These are phyloP conservation scores for Ochropacha duplaris DNA, from an alignment of 2,888 invertebrate species.

Conservation along the genomic window DNA sequence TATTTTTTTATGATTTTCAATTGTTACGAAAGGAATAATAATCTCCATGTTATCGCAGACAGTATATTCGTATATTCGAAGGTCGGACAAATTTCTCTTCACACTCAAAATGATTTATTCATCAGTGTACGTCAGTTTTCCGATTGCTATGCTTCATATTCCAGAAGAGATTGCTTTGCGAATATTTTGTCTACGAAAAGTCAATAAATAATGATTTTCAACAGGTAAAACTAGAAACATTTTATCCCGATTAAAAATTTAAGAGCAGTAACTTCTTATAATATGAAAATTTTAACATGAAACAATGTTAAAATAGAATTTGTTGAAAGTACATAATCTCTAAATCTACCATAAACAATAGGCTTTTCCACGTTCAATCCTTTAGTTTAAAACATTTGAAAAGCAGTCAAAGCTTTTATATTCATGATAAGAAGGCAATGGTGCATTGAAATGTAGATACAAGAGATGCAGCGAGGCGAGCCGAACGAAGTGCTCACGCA, in stretches of 20 bases:
- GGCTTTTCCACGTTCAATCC: not conserved
- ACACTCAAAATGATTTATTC: slow-evolving; percentile 42
- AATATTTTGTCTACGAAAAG: not conserved
- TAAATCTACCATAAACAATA: not conserved
- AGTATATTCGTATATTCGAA: slow-evolving; percentile 25
- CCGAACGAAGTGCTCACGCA: slow-evolving; percentile 23
- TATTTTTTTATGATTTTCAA: slow-evolving; percentile 13
- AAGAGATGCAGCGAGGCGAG: slow-evolving; percentile 59
- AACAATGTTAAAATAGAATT: no score
- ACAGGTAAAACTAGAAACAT: no score
- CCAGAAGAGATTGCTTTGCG: not conserved
- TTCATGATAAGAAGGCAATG: slow-evolving; percentile 34
- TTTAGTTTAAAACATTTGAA: not conserved
- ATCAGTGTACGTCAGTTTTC: slow-evolving; percentile 14
- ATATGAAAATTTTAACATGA: no score
- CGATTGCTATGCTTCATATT: not conserved
- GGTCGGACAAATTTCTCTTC: slow-evolving; percentile 30
- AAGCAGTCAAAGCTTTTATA: slow-evolving; percentile 8
- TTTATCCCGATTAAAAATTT: no score
- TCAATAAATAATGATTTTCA: no score
- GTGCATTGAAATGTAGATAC: slow-evolving; percentile 51
- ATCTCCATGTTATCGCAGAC: slow-evolving; percentile 30
- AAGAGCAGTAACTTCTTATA: no score
- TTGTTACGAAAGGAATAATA: slow-evolving; percentile 29
- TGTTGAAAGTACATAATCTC: not conserved